Percentiles rank a stretch among this genome's conserved stretches.
phyloP scores from a whole-genome alignment of 2,888 invertebrate species.

The Actias luna region DNA sequence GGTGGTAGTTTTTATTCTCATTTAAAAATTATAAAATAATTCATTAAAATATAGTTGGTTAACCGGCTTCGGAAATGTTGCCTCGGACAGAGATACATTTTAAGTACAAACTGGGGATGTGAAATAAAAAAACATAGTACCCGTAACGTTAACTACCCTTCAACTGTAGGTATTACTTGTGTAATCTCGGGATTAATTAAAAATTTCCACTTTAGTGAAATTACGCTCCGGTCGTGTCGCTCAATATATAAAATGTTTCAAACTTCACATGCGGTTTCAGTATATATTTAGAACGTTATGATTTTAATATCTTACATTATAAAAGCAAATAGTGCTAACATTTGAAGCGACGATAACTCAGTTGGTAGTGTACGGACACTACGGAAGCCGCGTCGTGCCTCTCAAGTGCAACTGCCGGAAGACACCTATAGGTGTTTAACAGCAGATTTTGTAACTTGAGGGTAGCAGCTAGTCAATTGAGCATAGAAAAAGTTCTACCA shows the following conservation, averaged over 20 bases:
- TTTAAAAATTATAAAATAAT: not conserved
- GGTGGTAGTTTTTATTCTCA: not conserved
- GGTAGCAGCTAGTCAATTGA: too few relatives aligned
- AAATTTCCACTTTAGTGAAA: slow-evolving; percentile 51
- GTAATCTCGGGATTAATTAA: slow-evolving; percentile 52
- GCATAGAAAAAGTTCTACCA: too few relatives aligned
- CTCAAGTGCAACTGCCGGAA: too few relatives aligned
- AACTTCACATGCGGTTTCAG: too few relatives aligned
- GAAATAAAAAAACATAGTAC: not conserved
- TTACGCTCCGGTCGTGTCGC: slow-evolving; percentile 21
- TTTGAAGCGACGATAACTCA: too few relatives aligned
- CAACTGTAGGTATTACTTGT: slow-evolving; percentile 15
- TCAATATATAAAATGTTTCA: slow-evolving; percentile 7
- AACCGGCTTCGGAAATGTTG: not conserved
- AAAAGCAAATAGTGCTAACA: too few relatives aligned
- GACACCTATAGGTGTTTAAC: too few relatives aligned
- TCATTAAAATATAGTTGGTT: not conserved
- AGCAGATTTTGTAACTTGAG: too few relatives aligned
- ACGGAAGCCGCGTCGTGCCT: too few relatives aligned
- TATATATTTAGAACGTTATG: too few relatives aligned
- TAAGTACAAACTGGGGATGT: not conserved
- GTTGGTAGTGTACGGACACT: too few relatives aligned
- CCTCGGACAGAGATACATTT: not conserved
- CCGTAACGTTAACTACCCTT: slow-evolving; percentile 2
- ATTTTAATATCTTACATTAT: too few relatives aligned